Percentiles rank a stretch among this genome's conserved stretches.
Conservation (phyloP, 2,888 invertebrate species). For the Acleris emargana region DNA sequence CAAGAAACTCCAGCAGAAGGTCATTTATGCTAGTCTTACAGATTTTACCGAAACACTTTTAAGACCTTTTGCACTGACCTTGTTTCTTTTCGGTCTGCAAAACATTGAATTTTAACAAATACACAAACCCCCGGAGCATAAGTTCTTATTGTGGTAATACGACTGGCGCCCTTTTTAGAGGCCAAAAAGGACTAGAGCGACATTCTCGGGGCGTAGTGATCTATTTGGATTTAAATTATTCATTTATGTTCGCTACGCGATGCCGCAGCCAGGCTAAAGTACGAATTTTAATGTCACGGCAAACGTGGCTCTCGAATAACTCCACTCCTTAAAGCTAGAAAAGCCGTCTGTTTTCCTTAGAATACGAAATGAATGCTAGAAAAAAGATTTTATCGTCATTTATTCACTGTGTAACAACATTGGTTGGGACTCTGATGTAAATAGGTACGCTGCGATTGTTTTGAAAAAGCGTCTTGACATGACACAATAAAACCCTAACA, state of each 20-base stretch:
- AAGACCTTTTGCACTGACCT: too few relatives aligned
- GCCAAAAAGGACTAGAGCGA: constrained; percentile 22
- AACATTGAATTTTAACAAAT: too few relatives aligned
- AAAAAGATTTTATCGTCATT: background rate
- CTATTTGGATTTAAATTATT: constrained; percentile 56
- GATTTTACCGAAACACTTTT: too few relatives aligned
- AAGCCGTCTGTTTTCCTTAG: background rate
- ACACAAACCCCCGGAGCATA: too few relatives aligned
- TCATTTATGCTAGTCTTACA: too few relatives aligned
- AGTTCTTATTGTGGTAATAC: background rate
- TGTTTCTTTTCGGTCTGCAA: too few relatives aligned
- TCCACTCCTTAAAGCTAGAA: constrained; percentile 8
- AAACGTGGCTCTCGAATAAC: constrained; percentile 10
- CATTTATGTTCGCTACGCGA: constrained; percentile 57
- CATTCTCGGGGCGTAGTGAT: constrained; percentile 45
- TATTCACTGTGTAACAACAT: too few relatives aligned
- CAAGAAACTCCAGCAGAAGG: too few relatives aligned
- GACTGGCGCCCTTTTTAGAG: constrained; percentile 18
- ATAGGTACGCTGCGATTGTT: too few relatives aligned
- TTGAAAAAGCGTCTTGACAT: too few relatives aligned
- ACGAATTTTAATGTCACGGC: constrained; percentile 26
- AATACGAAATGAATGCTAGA: background rate
- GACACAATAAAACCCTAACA: too few relatives aligned
- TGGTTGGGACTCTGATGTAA: too few relatives aligned
- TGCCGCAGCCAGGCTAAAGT: constrained; percentile 33